Evolutionary conservation across 2,888 invertebrate genomes (phyloP), one percentile per base, ranked within the genome.

Genomic region (Chaitophorus viminalis): DNA sequence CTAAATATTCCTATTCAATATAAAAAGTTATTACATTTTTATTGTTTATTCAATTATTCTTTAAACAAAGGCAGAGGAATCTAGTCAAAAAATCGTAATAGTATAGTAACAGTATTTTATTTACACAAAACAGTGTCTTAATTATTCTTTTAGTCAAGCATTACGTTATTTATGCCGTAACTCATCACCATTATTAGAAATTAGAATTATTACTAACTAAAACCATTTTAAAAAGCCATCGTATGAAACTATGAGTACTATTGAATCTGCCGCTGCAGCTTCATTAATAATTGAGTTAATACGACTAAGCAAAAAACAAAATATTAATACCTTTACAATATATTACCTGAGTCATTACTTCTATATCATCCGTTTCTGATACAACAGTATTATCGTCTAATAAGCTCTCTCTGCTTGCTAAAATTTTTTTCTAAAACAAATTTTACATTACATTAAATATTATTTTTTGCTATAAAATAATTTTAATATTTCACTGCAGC

Each of bases 371-470:
- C 0, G 95, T 94, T 91, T 95, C 95, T 90, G 94, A 94, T 91
- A 95, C 95, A 92, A 91, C 93, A 93, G 93, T 94, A 90, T 96
- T 95, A 74, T 95, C 95, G 17, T 87, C 87, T 39, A 87, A 87
- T 77, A 96, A 92, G 91, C 95, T 95, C 91, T 96, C 96, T 90
- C 95, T 93, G 91, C 95, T 96, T 0, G 96, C 96, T 91, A 96
- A 93, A 54, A 96, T 94, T 87, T 87, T 87, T 81, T 87, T 87
- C 79, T 87, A 65, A 87, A 87, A 86, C 8, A 60, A 78, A 31
- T 33, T 39, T 29, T 33, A 31, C 1, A 54, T 52, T 46, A 46
- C 14, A 36, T 75, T 14, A n/a, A n/a, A n/a, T n/a, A n/a, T n/a
- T n/a, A n/a, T n/a, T n/a, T n/a, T n/a, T n/a, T n/a, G n/a, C n/a